Evolutionary conservation across 30 jellyfish, hydroid and myxozoan species (phyloP), one percentile per base, ranked within the genome.

Genomic region (Sanderia malayensis): DNA sequence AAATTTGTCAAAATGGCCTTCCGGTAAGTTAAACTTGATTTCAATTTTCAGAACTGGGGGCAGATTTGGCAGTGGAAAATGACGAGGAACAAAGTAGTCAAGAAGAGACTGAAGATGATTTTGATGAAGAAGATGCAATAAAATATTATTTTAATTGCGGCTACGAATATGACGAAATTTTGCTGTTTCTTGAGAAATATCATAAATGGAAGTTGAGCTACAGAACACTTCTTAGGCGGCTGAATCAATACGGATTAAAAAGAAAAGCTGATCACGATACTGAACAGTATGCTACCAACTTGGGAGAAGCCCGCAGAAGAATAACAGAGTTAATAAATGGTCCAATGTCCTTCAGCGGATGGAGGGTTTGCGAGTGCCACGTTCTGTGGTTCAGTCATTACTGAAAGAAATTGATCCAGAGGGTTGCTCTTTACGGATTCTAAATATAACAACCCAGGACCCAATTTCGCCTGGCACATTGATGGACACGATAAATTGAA

Each of bases 201-300:
- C 73, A 60, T 23, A 9, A 31, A 10, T 6, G 19, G 20, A 19
- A 60, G 20, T 18, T 25, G 13, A 60, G 73, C 73, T 60, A 60
- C 53, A 60, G 73, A 22, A 60, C 73, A 10, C 73, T 60, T 23
- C 49, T 60, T 3, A 20, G 73, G 47, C 19, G 73, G 57, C 22
- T 60, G 46, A 31, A 23, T 7, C 73, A 60, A 13, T 60, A 60
- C 22, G 73, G 73, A 2, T 25, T 60, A 15, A 18, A 20, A 31
- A 60, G 73, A 22, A 37, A 37, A 37, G 13, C 13, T 4, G 52
- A 37, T 13, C 52, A 7, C 15, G 52, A 13, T 37, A 13, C 52
- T 6, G 52, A 6, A 37, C 10, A 37, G 52, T 37, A 37, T 13
- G 13, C 52, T 13, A 13, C 13, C 10, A 37, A 37, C 10, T 13